Evolutionary conservation across 2,888 invertebrate genomes (phyloP).

Genomic region (Julus scanicus): DNA sequence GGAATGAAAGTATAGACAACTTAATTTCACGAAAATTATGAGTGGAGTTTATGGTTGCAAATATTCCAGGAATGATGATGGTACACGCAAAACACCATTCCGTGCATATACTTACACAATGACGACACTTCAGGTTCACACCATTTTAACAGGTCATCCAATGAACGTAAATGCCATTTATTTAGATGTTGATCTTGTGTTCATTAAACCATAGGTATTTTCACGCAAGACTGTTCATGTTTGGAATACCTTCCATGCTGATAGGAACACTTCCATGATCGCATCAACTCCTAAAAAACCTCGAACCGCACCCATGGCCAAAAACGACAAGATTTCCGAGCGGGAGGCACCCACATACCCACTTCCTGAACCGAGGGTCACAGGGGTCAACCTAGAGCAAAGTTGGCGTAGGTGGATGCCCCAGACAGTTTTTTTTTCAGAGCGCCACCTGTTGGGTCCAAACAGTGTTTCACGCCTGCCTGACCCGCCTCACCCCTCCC

Average conservation of each 20-base stretch:
- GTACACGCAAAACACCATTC: no score
- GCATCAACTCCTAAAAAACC: background rate
- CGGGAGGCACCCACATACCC: background rate
- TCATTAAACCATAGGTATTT: background rate
- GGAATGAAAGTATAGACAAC: no score
- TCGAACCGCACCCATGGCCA: background rate
- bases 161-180: no score
- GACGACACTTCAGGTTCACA: no score
- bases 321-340: background rate
- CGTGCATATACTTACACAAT: no score
- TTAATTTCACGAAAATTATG: no score
- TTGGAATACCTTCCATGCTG: background rate
- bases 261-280: background rate
- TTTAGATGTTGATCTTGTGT: background rate
- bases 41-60: no score
- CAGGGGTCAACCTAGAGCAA: background rate
- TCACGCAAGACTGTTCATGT: background rate
- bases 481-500: background rate
- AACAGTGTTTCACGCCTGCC: background rate
- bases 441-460: background rate
- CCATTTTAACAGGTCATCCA: no score
- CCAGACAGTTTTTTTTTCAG: background rate
- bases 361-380: background rate
- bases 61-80: no score
- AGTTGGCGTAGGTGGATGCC: background rate